Base-by-base conservation (phyloP, 1,140 invertebrate species). In the Danaus melanippus region DNA sequence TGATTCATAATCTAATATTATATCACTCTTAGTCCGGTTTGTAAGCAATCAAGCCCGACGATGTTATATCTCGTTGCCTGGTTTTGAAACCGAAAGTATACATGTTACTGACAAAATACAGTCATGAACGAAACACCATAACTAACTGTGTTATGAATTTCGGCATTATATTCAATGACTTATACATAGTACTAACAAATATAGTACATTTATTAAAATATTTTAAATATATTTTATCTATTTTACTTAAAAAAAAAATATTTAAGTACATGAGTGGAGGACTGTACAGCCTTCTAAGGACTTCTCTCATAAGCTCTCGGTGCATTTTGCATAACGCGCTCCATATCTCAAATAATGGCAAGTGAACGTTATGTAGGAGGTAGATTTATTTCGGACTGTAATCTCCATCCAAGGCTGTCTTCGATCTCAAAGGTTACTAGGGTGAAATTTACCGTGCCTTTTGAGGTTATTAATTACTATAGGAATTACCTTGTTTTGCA, bases 71-170 rank as follows among this genome's bases (percentile, higher is more conserved):
- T 52, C 53, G 52, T 62, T 58, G 57, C 60, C 56, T 59, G 51
- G 70, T 74, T 73, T 73, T 55, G 61, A 77, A 75, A 74, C 69
- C 72, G 71, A 73, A 77, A 75, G 74, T 75, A 67, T 58, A 66
- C 65, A 71, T 60, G 55, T 62, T 66, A 51, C 58, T 46, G 55
- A 56, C 53, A 32, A 15, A 52, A 60, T 64, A 70, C 61, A 60
- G 50, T 44, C 15, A 15, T 2, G 9, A n/a, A 41, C 41, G 58
- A 64, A 68, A 64, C 21, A 32, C 21, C 21, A 8, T 32, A 32
- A 32, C 4, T 32, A 32, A 32, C 21, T 2, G 6, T 32, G 0
- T 32, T 32, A 32, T 32, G 6, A 32, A 21, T 21, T 21, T 21
- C 2, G 21, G 7, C 2, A 32, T 32, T 32, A 4, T 32, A 32